Conservation (phyloP, 2,797 vertebrate genomes). For the Ctenochaetus hawaiiensis region DNA sequence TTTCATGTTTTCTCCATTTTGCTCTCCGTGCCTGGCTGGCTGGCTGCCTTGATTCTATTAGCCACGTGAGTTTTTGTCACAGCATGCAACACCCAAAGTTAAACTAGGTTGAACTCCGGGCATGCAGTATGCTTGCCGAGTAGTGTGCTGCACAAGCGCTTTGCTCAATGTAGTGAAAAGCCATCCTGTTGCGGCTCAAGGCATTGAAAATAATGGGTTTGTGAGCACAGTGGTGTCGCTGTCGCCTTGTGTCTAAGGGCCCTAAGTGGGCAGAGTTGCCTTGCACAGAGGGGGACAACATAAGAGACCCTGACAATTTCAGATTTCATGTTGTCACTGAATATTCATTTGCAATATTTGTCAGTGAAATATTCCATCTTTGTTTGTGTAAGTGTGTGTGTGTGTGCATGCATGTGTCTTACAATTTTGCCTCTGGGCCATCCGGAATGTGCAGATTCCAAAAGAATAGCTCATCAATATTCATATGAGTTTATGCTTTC, state of each 20-base stretch:
- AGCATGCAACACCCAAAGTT: too few species aligned
- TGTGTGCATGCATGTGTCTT: slow-evolving; percentile 43
- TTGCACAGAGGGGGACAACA: slow-evolving; percentile 55
- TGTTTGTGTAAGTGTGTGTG: slow-evolving; percentile 28
- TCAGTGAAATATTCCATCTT: slow-evolving; percentile 75
- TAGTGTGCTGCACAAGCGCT: too few species aligned
- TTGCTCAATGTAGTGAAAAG: too few species aligned
- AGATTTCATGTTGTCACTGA: slow-evolving; percentile 73
- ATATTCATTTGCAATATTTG: slow-evolving; percentile 83
- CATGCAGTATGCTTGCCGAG: too few species aligned
- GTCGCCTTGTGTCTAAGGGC: slow-evolving; percentile 1
- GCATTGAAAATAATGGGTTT: too few species aligned
- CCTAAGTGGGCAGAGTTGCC: slow-evolving; percentile 35
- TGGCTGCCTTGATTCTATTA: too few species aligned
- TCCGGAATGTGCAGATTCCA: slow-evolving; percentile 80
- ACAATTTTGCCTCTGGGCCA: slow-evolving; percentile 77
- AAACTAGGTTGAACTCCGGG: too few species aligned
- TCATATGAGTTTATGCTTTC: slow-evolving; percentile 83
- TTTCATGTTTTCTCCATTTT: too few species aligned
- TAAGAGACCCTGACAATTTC: slow-evolving; percentile 70
- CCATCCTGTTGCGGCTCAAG: too few species aligned
- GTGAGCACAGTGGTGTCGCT: too few species aligned
- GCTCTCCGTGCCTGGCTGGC: too few species aligned
- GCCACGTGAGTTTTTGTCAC: too few species aligned
- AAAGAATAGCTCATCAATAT: slow-evolving; percentile 86